Percentiles rank a stretch among this genome's conserved stretches.
Evolutionary conservation across 2,113 vertebrate species (phyloP).

Genomic region (Phrynocephalus versicolor): DNA sequence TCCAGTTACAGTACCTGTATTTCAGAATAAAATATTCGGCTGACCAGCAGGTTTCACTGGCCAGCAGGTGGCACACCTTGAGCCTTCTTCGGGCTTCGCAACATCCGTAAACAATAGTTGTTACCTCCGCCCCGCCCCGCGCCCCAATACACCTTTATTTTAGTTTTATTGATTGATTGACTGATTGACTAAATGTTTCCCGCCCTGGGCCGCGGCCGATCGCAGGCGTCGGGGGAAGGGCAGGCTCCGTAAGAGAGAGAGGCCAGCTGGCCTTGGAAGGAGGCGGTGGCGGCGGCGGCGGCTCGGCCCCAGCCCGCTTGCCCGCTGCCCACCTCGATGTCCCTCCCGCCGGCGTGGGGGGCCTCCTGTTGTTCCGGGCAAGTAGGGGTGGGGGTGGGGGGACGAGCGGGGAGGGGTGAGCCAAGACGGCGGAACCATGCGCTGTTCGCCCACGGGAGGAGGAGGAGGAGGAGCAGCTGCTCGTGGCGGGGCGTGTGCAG

Average conservation of each 20-base stretch:
- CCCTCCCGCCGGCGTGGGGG: slow-evolving; percentile 65
- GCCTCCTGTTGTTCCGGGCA: slow-evolving; percentile 15
- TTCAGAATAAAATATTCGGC: too few species aligned
- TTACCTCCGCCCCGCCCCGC: too few species aligned
- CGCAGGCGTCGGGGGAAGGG: background rate
- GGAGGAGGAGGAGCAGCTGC: too few species aligned
- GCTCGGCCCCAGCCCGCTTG: background rate
- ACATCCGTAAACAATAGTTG: background rate
- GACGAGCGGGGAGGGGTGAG: background rate
- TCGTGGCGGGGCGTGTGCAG: too few species aligned
- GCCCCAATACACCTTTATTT: too few species aligned
- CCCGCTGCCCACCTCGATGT: background rate
- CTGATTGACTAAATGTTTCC: too few species aligned
- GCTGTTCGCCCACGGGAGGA: background rate
- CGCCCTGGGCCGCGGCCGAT: too few species aligned
- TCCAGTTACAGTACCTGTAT: too few species aligned
- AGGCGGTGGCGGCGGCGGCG: background rate
- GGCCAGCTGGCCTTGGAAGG: slow-evolving; percentile 5
- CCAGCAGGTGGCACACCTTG: background rate
- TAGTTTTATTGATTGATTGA: too few species aligned
- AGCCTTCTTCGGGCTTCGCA: background rate
- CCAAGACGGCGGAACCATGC: background rate
- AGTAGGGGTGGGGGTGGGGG: too few species aligned
- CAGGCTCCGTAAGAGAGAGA: slow-evolving; percentile 28
- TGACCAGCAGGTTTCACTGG: background rate